phyloP scores from a whole-genome alignment of 2,797 vertebrate species.

The Falco concolor region DNA sequence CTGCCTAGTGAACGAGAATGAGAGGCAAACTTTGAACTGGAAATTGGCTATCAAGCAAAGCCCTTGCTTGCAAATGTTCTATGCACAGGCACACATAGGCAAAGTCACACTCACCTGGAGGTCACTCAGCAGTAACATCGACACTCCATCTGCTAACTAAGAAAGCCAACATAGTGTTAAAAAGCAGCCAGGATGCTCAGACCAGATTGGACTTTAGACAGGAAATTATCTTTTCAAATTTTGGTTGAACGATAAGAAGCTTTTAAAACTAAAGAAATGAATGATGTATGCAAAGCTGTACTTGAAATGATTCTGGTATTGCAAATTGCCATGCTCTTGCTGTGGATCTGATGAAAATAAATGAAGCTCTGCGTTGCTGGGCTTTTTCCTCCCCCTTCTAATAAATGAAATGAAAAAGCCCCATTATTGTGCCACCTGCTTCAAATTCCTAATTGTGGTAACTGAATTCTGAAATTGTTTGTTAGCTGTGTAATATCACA shows the following conservation, averaged over 20 bases:
- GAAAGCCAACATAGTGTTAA: constrained; percentile 55
- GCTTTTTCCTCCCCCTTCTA: constrained; percentile 67
- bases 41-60: background rate
- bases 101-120: constrained; percentile 30
- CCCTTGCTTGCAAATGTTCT: background rate
- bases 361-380: constrained; percentile 73
- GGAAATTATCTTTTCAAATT: constrained; percentile 68
- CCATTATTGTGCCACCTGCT: constrained; percentile 83
- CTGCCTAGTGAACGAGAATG: background rate
- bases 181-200: constrained; percentile 42
- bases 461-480: constrained; percentile 81
- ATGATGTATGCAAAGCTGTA: constrained; percentile 69
- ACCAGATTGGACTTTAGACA: constrained; percentile 58
- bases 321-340: constrained; percentile 77
- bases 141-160: constrained; percentile 27
- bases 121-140: background rate
- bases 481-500: constrained; percentile 73
- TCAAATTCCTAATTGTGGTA: constrained; percentile 81
- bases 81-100: background rate
- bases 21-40: background rate
- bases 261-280: constrained; percentile 73
- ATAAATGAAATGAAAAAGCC: constrained; percentile 83
- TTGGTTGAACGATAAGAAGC: constrained; percentile 68
- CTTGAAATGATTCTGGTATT: constrained; percentile 78
- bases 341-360: constrained; percentile 78